Base-by-base conservation (phyloP, 2,888 invertebrate species). In the Seira ritae region DNA sequence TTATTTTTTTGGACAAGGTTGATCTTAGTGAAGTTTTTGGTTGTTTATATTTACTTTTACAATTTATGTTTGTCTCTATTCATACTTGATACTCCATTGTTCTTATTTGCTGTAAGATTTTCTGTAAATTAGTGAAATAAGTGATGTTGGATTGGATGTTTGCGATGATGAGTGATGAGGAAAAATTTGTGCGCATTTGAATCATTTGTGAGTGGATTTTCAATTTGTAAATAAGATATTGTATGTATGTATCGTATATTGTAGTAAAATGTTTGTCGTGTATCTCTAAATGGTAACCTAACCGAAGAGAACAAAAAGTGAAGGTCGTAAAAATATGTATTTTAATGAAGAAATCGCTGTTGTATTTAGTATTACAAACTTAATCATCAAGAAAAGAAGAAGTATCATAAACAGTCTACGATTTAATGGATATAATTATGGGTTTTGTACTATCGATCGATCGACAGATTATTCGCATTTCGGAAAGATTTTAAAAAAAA, bases 301-400 rank as follows among this genome's bases (percentile, higher is more conserved):
- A n/a, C n/a, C n/a, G n/a, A n/a, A n/a, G n/a, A 8, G 42, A 8
- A 42, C 12, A 42, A 42, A 42, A 12, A 42, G 42, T 12, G 12
- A 42, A 4, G 42, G 6, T 42, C 42, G 4, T 42, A 42, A 42
- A 42, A 42, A 42, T 42, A 42, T 42, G 42, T 78, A 78, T 78
- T 78, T 78, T 78, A 71, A 62, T 15, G 12, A 31, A 50, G 24
- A 80, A 80, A 66, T 80, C 80, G 80, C 72, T 80, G 80, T 73
- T 80, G 73, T 50, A 42, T 50, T 79, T 80, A 80, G 80, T 80
- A 80, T 80, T 80, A 74, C 73, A 80, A 79, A 67, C 60, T 46
- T 68, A 73, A 78, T 78, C 4, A 42, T 42, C 42, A 42, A 12
- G 4, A 42, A 42, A 42, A 42, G 4, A 42, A 4, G 42, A n/a